Base-by-base conservation (phyloP, 1,140 invertebrate species). In the Colletes gigas region DNA sequence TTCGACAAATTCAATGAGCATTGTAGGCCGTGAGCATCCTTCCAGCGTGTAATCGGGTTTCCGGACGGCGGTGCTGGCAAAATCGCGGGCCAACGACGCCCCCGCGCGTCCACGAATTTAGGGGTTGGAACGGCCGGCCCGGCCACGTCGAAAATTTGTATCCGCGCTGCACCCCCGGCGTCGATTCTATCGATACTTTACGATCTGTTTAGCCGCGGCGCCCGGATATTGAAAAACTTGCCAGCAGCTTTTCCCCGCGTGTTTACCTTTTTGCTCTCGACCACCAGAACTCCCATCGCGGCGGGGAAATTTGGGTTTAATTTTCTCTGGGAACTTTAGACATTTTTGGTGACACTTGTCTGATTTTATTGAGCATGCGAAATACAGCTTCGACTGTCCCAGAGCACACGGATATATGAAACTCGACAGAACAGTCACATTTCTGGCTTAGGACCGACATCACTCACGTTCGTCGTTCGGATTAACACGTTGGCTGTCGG, bases 1-100 rank as follows among this genome's bases (percentile, higher is more conserved):
- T 87, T 88, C 82, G 85, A 89, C 85, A 88, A 88, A 89, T 89
- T 89, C 85, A 88, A 88, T 89, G 88, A 89, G 83, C 83, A 89
- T 83, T 87, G 83, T 77, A 71, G 75, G 83, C 72, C 84, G 84
- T 77, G 74, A 82, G 80, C 83, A 86, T 88, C 86, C 77, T 84
- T 80, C 80, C 75, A 83, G 60, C 80, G 81, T 88, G 87, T 88
- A 88, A 87, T 89, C 87, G 78, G 71, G 83, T 83, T 89, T 88
- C 85, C 87, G 86, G 82, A 57, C 67, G 81, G 57, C 66, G 57
- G 78, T 73, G 74, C 71, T 10, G 39, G 44, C 63, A 71, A 85
- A 84, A 83, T 83, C 81, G 83, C 71, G 72, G 30, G 54, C 54
- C 17, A 50, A 19, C 47, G 14, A 47, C 75, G 59, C 62, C 66